Evolutionary conservation across 2,888 invertebrate species (phyloP), one percentile per base, ranked within the genome.

Genomic region (Cataglyphis rosenhaueri): DNA sequence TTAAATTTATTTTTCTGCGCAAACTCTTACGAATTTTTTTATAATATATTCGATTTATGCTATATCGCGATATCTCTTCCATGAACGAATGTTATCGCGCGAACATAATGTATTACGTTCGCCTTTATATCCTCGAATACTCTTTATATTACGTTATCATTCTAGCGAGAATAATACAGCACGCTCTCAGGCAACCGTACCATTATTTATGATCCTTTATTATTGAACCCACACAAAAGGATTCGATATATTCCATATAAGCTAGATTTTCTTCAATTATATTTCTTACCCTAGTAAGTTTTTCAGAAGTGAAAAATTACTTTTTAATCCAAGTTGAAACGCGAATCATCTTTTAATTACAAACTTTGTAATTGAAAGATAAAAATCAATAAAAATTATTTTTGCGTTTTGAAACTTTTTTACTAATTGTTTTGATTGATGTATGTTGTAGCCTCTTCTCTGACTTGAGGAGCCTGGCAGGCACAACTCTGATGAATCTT

Each of bases 401-500:
- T 32, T 44, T 73, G 18, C 4, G 44, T 8, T 8, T 55, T 59
- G 15, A 32, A 76, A 25, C 38, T 5, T 25, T 66, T 25, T 8
- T n/a, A 55, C 29, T 38, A 4, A 66, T 65, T 15, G 5, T 0
- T 75, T 38, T 38, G 41, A 41, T 74, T 85, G 87, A 82, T 88
- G 92, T 92, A 92, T 95, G 92, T 96, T 96, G 78, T 95, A 96
- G 96, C 92, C 95, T 96, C 91, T 96, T 96, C 94, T 96, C 96
- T 85, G 96, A 96, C 92, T 95, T 96, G 85, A 95, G 96, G 82
- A 96, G 96, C 91, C 94, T 96, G 89, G 96, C 96, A 57, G 96
- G 96, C 57, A 96, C 96, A 84, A 96, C 96, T 21, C 94, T 96
- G 89, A 96, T 96, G 96, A 96, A 96, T 94, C 95, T 96, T 84